Base-by-base conservation (phyloP, 64 coral and sea anemone species). In the Stylophora pistillata region DNA sequence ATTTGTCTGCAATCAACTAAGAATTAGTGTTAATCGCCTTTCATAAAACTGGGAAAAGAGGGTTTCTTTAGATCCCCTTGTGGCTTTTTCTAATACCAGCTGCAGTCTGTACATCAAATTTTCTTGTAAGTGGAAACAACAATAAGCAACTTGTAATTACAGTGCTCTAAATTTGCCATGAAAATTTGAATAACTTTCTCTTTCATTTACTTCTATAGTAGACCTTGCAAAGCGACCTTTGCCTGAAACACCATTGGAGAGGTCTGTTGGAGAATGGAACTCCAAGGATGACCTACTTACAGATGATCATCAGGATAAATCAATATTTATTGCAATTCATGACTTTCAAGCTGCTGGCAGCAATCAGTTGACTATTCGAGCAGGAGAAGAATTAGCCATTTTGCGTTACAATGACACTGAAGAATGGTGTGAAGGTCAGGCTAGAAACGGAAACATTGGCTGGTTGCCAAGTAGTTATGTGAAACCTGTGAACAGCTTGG, bases 381-480 rank as follows among this genome's bases (percentile, higher is more conserved):
- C 87, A 3, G 94, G 94, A 53, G 93, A 99, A 33, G 97, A 99
- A 62, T 66, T 99, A 34, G 78, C 85, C 4, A 72, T 98, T 58
- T 53, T 88, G 47, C 60, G 87, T 23, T 90, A 90, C 61, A 95
- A 95, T 80, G 93, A 95, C 78, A 90, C 94, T 4, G 56, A 65
- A 1, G 97, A 99, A 54, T 99, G 97, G 97, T 99, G 97, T 66
- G 93, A 91, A 26, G 97, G 91, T 17, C 90, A 95, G 73, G 89
- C 86, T 27, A 72, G 94, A 29, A 95, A 81, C 74, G 97, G 97
- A 7, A 94, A 95, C 47, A 76, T 86, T 13, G 97, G 97, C 2
- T 99, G 97, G 97, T 85, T 99, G 5, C 97, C 97, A 17, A 89
- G 76, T 61, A 99, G 83, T 54, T 99, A 99, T 78, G 88, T 99